These are phyloP conservation scores for Cherax destructor DNA, from an alignment of 1,140 invertebrate genomes.

Conservation along the genomic window DNA sequence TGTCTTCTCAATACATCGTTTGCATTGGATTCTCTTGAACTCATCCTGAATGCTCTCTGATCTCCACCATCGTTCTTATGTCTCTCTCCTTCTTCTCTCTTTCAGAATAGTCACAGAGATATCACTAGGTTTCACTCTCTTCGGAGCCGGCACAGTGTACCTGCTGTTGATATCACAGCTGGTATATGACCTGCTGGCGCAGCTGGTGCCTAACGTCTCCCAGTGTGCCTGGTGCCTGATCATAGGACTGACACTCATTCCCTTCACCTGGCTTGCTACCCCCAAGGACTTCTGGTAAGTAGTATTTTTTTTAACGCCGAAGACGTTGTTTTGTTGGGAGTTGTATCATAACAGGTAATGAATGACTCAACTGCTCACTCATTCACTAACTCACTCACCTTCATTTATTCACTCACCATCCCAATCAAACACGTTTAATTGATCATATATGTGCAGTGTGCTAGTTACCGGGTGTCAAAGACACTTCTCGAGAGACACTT, in stretches of 20 bases:
- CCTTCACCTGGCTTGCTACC: conserved; percentile 82
- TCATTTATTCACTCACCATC: no score
- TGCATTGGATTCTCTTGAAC: no score
- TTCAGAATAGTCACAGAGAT: conserved; percentile 18
- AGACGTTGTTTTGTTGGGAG: not conserved
- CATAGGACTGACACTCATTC: conserved; percentile 80
- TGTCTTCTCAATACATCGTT: no score
- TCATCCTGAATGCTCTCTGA: no score
- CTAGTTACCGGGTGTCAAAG: no score
- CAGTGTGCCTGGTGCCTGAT: conserved; percentile 82
- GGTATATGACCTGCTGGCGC: conserved; percentile 17
- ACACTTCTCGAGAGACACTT: no score
- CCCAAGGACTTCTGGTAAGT: conserved; percentile 85
- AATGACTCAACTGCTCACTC: no score
- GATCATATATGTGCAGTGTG: no score
- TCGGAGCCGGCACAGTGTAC: conserved; percentile 50
- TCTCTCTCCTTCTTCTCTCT: not conserved
- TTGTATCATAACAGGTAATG: not conserved
- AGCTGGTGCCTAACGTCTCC: not conserved
- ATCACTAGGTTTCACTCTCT: conserved; percentile 12
- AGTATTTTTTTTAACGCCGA: no score
- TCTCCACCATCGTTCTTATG: no score
- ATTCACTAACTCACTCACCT: no score
- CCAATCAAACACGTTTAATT: no score
- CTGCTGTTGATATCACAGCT: conserved; percentile 28